A percentile compares a stretch with the other conserved stretches of the same genome.
phyloP scores from a whole-genome alignment of 2,113 vertebrate genomes.

The Oxyruncus cristatus region DNA sequence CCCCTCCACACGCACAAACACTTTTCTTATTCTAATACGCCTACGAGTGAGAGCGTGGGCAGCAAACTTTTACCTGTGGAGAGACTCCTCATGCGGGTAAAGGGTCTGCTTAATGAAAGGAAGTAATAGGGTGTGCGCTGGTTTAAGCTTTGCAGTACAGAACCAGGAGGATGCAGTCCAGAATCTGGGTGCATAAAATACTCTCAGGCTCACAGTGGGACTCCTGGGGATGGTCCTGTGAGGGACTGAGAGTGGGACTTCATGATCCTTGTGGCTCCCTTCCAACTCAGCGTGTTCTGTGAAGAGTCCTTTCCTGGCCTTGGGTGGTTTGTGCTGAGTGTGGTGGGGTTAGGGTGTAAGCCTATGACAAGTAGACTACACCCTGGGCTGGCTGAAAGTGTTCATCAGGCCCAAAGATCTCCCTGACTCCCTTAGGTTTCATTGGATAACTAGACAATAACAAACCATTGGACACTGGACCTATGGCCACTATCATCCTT shows the following conservation, averaged over 20 bases:
- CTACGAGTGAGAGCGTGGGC: rapidly evolving
- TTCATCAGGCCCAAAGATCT: background rate
- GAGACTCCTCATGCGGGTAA: background rate
- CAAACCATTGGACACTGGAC: background rate
- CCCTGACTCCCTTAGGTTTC: background rate
- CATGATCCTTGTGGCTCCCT: background rate
- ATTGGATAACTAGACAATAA: background rate
- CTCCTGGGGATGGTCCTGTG: background rate
- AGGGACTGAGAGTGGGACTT: background rate
- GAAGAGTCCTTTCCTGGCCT: background rate
- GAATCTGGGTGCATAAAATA: background rate
- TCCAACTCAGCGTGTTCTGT: background rate
- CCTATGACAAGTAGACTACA: rapidly evolving
- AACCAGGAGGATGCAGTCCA: background rate
- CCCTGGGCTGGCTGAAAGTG: background rate
- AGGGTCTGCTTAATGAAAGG: background rate
- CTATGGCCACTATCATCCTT: background rate
- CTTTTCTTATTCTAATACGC: rapidly evolving
- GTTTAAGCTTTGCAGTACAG: background rate
- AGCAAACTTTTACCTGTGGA: background rate
- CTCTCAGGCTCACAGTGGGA: no score
- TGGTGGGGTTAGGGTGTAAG: no score
- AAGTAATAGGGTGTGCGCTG: background rate
- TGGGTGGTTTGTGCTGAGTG: background rate
- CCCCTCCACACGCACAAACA: rapidly evolving